phyloP scores from a whole-genome alignment of 2,888 invertebrate species.

The Stramonita haemastoma region DNA sequence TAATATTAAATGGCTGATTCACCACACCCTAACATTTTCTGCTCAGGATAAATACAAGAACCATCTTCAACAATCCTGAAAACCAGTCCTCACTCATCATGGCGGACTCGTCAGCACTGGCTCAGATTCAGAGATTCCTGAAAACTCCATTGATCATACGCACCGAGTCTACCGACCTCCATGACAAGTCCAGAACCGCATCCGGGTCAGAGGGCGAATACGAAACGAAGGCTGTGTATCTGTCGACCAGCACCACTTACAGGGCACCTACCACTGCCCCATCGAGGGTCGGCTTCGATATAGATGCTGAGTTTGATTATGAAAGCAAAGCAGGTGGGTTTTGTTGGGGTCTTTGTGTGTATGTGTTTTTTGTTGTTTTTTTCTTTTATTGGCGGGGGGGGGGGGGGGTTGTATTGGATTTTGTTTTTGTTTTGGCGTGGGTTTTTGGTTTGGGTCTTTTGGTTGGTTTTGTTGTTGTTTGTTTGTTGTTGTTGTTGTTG shows the following conservation, averaged over 20 bases:
- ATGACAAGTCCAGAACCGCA: not conserved
- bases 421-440: not conserved
- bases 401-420: not conserved
- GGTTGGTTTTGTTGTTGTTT: constrained; percentile 47
- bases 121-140: not conserved
- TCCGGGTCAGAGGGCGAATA: not conserved
- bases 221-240: constrained; percentile 32
- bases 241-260: constrained; percentile 34
- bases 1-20: not conserved
- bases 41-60: not conserved
- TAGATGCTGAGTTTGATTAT: constrained; percentile 54
- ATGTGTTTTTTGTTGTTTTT: not conserved
- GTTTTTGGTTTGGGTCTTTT: no score
- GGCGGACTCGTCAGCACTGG: not conserved
- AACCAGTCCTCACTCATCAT: not conserved
- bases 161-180: not conserved
- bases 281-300: constrained; percentile 48
- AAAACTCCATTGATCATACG: not conserved
- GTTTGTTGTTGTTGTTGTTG: not conserved
- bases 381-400: not conserved
- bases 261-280: constrained; percentile 28
- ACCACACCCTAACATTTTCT: not conserved
- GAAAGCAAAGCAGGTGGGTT: constrained; percentile 58
- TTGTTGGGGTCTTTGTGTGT: not conserved
- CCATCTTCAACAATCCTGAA: not conserved